Conservation (phyloP, 2,888 invertebrate genomes). For the Andrena fulva region DNA sequence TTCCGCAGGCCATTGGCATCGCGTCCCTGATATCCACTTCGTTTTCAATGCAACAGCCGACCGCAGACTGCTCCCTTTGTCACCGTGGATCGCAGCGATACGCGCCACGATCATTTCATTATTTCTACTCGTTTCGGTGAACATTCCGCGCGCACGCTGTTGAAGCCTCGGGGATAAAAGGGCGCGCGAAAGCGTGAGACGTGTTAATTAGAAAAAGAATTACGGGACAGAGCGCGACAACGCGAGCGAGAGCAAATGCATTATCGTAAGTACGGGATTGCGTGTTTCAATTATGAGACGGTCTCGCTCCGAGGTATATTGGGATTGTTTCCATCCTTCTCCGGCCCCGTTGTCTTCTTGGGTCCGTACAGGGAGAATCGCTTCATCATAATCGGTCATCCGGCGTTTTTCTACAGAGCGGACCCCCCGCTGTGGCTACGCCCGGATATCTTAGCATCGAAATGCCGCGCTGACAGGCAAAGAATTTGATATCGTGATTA, state of each 20-base stretch:
- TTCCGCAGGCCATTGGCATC: too few species aligned
- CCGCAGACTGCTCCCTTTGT: too few species aligned
- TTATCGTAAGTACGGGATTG: slow-evolving; percentile 80
- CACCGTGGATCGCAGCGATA: neutral
- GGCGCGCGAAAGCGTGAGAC: slow-evolving; percentile 29
- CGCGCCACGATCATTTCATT: slow-evolving; percentile 19
- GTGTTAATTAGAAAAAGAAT: slow-evolving; percentile 55
- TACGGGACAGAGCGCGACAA: slow-evolving; percentile 52
- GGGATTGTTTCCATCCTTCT: slow-evolving; percentile 62
- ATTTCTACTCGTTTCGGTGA: slow-evolving; percentile 6
- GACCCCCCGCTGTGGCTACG: slow-evolving; percentile 78
- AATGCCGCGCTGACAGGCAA: slow-evolving; percentile 83
- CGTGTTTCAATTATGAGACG: slow-evolving; percentile 83
- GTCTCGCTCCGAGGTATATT: slow-evolving; percentile 62
- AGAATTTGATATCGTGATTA: slow-evolving; percentile 85
- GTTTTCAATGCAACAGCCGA: too few species aligned
- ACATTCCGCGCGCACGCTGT: neutral
- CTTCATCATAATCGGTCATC: slow-evolving; percentile 85
- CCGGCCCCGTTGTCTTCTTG: slow-evolving; percentile 44
- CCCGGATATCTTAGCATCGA: slow-evolving; percentile 82
- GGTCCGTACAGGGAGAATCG: slow-evolving; percentile 76
- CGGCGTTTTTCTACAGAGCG: slow-evolving; percentile 76
- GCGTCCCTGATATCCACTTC: too few species aligned
- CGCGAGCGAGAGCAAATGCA: slow-evolving; percentile 60
- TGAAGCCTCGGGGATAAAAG: neutral